Percentiles rank a stretch among this genome's conserved stretches.
These are phyloP conservation scores for Mactra quadrangularis DNA, from an alignment of 1,140 invertebrate species.

Conservation along the genomic window DNA sequence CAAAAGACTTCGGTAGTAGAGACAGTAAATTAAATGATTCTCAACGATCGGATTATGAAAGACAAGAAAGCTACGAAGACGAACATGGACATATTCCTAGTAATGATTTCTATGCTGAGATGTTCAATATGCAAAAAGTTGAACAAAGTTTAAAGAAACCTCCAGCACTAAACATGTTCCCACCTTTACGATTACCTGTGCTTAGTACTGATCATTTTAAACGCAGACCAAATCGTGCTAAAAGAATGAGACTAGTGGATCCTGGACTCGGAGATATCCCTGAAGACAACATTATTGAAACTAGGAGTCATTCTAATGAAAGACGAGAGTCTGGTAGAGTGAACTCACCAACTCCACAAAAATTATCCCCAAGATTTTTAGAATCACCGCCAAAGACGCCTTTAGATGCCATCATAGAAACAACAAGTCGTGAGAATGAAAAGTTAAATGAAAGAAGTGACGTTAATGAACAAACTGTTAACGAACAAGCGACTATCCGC, in stretches of 20 bases:
- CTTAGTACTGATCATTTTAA: constrained; percentile 23
- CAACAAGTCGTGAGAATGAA: no score
- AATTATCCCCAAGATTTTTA: constrained; percentile 12
- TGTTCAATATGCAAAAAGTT: constrained; percentile 35
- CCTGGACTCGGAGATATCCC: constrained; percentile 42
- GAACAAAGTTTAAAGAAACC: not conserved
- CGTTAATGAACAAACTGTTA: no score
- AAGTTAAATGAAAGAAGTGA: no score
- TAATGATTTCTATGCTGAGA: constrained; percentile 36
- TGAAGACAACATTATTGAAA: constrained; percentile 48
- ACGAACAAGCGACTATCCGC: no score
- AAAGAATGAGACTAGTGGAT: constrained; percentile 48
- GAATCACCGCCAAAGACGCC: not conserved
- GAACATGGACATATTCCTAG: not conserved
- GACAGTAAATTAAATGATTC: not conserved
- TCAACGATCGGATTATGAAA: not conserved
- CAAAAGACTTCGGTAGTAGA: not conserved
- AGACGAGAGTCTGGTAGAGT: constrained; percentile 19
- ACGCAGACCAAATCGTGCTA: constrained; percentile 30
- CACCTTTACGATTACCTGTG: constrained; percentile 1
- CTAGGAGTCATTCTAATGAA: not conserved
- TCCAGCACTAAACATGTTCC: no score
- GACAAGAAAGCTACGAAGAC: not conserved
- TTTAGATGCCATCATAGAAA: constrained; percentile 38
- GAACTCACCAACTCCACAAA: constrained; percentile 28